Percentiles rank a stretch among this genome's conserved stretches.
These are phyloP conservation scores for Atractosteus spatula DNA, from an alignment of 2,113 vertebrate species.

Conservation along the genomic window DNA sequence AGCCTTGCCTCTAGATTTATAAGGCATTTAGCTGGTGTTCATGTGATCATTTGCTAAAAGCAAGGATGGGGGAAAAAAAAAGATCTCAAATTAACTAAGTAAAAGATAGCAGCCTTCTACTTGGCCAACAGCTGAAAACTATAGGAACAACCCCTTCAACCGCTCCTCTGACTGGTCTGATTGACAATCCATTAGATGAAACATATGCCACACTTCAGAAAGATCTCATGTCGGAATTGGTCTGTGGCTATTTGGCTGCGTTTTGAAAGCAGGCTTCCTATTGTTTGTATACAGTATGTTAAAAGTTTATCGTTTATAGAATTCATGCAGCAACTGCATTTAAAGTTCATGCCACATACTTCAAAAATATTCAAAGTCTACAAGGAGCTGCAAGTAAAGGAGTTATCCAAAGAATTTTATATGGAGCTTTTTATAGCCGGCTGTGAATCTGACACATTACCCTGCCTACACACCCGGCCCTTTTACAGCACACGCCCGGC, in stretches of 20 bases:
- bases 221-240: not conserved
- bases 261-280: conserved; percentile 48
- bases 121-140: conserved; percentile 29
- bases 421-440: conserved; percentile 22
- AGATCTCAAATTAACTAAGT: conserved; percentile 18
- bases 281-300: conserved; percentile 23
- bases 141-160: no score
- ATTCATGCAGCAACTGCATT: no score
- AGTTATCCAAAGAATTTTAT: conserved; percentile 11
- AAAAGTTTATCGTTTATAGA: no score
- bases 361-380: not conserved
- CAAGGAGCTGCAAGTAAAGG: not conserved
- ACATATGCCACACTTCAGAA: not conserved
- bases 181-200: not conserved
- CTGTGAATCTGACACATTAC: conserved; percentile 10
- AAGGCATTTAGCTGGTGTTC: conserved; percentile 78
- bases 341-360: not conserved
- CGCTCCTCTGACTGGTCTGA: conserved; percentile 30
- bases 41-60: conserved; percentile 49
- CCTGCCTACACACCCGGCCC: conserved; percentile 12
- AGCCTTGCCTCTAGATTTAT: conserved; percentile 59
- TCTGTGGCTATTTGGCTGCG: conserved; percentile 25
- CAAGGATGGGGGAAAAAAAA: conserved; percentile 26
- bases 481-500: conserved; percentile 10
- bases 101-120: conserved; percentile 20